A percentile compares a stretch with the other conserved stretches of the same genome.
Conservation (phyloP, 2,797 vertebrate species). For the Mormyrops boulengeri region DNA sequence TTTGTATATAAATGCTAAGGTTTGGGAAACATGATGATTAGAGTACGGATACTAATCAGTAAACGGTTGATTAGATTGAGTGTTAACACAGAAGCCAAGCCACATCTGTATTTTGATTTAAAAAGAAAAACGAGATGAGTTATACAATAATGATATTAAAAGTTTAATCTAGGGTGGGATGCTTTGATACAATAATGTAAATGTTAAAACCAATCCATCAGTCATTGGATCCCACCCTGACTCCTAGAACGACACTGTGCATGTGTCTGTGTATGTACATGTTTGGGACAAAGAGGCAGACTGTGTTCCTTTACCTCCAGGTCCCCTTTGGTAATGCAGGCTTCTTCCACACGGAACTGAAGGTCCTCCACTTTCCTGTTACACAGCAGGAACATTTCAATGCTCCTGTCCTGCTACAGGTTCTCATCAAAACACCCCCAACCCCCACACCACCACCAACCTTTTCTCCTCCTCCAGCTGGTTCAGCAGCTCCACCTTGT, state of each 20-base stretch:
- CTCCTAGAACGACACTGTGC: neutral
- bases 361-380: constrained; percentile 95
- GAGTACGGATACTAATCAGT: neutral
- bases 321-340: constrained; percentile 98
- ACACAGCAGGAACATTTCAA: constrained; percentile 25
- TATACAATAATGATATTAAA: neutral
- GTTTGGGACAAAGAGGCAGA: neutral
- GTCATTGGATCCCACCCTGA: neutral
- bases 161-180: neutral
- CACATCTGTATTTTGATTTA: neutral
- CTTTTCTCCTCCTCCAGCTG: constrained; percentile 96
- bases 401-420: neutral
- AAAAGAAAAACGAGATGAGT: neutral
- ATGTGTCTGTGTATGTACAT: neutral
- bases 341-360: constrained; percentile 97
- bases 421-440: neutral
- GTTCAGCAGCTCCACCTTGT: constrained; percentile 93
- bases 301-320: constrained; percentile 80
- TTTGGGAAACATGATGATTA: neutral
- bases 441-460: constrained; percentile 47
- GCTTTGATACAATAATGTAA: neutral
- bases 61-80: neutral
- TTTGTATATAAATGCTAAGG: neutral
- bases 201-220: constrained; percentile 17
- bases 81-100: neutral